Evolutionary conservation across 2,113 vertebrate species (phyloP), one percentile per base, ranked within the genome.

Genomic region (Microcebus jonahi): DNA sequence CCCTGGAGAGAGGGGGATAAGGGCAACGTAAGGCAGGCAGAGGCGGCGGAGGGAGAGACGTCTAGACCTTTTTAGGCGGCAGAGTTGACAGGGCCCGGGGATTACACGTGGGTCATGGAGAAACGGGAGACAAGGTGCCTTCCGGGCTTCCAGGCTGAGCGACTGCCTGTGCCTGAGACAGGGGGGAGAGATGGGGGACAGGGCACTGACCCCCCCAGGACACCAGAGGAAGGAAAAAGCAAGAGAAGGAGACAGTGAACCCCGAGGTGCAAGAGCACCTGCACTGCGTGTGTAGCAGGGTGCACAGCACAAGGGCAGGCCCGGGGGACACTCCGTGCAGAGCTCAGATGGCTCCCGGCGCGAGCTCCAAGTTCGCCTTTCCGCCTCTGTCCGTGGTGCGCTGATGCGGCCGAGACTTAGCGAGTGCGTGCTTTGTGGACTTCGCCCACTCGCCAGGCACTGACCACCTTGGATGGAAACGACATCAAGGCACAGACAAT

Each of bases 11-110:
- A 88, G 20, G 53, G n/a, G 88, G 15, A 76, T 0, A 6, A 65
- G 8, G 23, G 23, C 0, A 2, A 5, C 0, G 0, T 23, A 57
- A 55, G 45, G 20, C 10, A 88, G 11, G 39, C 0, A 39, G n/a
- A 29, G 17, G n/a, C 3, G 0, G 53, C 25, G 15, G n/a, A 31
- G 39, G 45, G 45, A 50, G 10, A 36, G 42, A 42, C 0, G 4
- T 63, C 2, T 92, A 50, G 13, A 67, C 29, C 57, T n/a, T 57
- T 70, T 25, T 18, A 79, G 80, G 70, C 42, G 53, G 39, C 13
- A 48, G 27, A 15, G 15, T 36, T 88, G 57, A 90, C 8, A 7
- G 8, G 29, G 12, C 4, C 21, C 5, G 27, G 86, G n/a, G 76
- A 73, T 27, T 4, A 20, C 18, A 86, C n/a, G 39, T 31, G 4